A percentile compares a stretch with the other conserved stretches of the same genome.
Conservation (phyloP, 1,140 invertebrate species). For the Scaptodrosophila lebanonensis region DNA sequence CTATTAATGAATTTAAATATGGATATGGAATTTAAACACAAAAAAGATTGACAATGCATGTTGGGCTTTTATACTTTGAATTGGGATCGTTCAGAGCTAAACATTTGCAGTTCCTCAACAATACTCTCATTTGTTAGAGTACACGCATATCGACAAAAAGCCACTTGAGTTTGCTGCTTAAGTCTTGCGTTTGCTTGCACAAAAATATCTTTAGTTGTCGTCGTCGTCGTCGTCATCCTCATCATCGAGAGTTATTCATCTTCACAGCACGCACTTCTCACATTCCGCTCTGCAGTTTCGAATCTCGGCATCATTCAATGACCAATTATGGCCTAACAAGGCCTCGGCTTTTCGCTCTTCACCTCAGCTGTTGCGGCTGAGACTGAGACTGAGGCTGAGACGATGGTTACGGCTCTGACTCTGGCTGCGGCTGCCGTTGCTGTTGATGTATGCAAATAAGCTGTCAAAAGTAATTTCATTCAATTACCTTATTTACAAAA, state of each 20-base stretch:
- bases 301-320: slow-evolving; percentile 51
- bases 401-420: too few relatives aligned
- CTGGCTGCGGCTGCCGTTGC: slow-evolving; percentile 32
- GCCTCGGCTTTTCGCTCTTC: slow-evolving; percentile 18
- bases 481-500: slow-evolving; percentile 72
- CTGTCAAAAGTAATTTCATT: slow-evolving; percentile 76
- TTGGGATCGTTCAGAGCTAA: too few relatives aligned
- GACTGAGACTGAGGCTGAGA: slow-evolving; percentile 8
- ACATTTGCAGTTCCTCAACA: too few relatives aligned
- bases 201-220: slow-evolving; percentile 9
- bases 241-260: slow-evolving; percentile 48
- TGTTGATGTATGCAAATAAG: slow-evolving; percentile 75
- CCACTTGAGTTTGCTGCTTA: slow-evolving; percentile 15
- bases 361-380: neutral
- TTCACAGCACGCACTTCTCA: slow-evolving; percentile 66
- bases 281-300: slow-evolving; percentile 28
- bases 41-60: too few relatives aligned
- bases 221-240: neutral
- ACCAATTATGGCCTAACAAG: slow-evolving; percentile 73
- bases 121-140: too few relatives aligned
- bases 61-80: too few relatives aligned
- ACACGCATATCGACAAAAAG: too few relatives aligned
- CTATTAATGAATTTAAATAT: too few relatives aligned
- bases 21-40: too few relatives aligned
- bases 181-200: slow-evolving; percentile 19